These are phyloP conservation scores for Perca flavescens DNA, from an alignment of 2,113 vertebrate species.

Conservation along the genomic window DNA sequence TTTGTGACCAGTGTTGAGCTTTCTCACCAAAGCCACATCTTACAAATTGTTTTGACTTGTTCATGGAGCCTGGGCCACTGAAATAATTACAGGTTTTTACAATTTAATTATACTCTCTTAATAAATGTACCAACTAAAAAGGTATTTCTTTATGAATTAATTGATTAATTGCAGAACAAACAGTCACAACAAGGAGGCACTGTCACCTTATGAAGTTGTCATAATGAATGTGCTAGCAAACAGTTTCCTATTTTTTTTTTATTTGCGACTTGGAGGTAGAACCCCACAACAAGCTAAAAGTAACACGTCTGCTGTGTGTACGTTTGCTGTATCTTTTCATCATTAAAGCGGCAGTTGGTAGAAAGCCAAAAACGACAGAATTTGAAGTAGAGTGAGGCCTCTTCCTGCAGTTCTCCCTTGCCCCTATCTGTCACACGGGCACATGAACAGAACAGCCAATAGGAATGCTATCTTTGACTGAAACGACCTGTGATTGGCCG, in stretches of 20 bases:
- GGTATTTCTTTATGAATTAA: background rate
- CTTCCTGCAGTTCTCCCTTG: no score
- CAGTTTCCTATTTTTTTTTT: background rate
- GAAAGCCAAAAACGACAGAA: no score
- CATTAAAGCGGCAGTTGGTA: no score
- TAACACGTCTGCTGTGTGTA: no score
- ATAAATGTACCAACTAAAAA: background rate
- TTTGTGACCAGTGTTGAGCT: constrained; percentile 4
- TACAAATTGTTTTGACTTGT: background rate
- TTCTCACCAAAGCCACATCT: background rate
- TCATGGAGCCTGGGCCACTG: background rate
- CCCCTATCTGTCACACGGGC: no score
- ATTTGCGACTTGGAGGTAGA: no score
- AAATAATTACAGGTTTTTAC: background rate
- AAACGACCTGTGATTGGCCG: no score
- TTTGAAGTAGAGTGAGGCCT: no score
- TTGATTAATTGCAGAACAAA: background rate
- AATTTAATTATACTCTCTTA: background rate
- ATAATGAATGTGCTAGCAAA: no score
- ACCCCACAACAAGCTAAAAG: background rate
- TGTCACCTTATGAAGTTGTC: background rate
- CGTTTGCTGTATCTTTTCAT: no score
- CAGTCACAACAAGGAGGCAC: background rate
- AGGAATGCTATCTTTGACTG: no score
- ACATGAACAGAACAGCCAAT: no score